A percentile compares a stretch with the other conserved stretches of the same genome.
Conservation (phyloP, 2,888 invertebrate genomes). For the Andrena bucephala region DNA sequence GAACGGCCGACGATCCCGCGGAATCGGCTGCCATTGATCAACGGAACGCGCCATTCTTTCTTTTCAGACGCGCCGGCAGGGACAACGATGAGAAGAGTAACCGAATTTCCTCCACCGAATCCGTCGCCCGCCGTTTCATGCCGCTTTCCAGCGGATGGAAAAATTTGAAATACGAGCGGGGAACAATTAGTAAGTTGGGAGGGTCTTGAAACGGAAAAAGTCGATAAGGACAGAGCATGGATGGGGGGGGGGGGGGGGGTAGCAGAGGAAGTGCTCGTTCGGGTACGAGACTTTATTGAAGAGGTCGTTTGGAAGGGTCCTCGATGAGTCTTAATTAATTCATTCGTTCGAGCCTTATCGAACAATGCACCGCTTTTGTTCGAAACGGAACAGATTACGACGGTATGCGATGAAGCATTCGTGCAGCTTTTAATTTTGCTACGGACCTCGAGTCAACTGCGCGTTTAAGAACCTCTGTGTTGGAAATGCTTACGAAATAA, state of each 20-base stretch:
- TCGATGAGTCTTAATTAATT: constrained; percentile 59
- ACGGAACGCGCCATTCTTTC: constrained; percentile 38
- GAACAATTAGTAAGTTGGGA: constrained; percentile 3
- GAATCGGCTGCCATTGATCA: constrained; percentile 48
- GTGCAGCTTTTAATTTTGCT: not conserved
- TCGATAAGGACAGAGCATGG: constrained; percentile 4
- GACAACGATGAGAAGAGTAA: not conserved
- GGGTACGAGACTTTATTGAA: constrained; percentile 19
- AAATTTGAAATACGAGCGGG: constrained; percentile 35
- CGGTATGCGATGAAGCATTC: constrained; percentile 6
- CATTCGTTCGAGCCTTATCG: constrained; percentile 38
- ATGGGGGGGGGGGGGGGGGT: not conserved
- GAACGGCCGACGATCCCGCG: constrained; percentile 34
- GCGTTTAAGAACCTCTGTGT: not conserved
- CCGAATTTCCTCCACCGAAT: constrained; percentile 7
- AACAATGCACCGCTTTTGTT: not conserved
- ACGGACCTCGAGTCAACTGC: not conserved
- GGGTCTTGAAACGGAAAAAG: constrained; percentile 4
- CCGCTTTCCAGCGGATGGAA: not conserved
- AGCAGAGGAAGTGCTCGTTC: constrained; percentile 29
- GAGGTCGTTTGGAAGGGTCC: constrained; percentile 36
- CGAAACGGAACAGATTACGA: constrained; percentile 38
- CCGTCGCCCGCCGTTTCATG: not conserved
- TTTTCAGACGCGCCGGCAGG: not conserved
- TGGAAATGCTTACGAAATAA: not conserved